Percentiles rank a stretch among this genome's conserved stretches.
These are phyloP conservation scores for Petrophora chlorosata DNA, from an alignment of 2,888 invertebrate genomes.

Conservation along the genomic window DNA sequence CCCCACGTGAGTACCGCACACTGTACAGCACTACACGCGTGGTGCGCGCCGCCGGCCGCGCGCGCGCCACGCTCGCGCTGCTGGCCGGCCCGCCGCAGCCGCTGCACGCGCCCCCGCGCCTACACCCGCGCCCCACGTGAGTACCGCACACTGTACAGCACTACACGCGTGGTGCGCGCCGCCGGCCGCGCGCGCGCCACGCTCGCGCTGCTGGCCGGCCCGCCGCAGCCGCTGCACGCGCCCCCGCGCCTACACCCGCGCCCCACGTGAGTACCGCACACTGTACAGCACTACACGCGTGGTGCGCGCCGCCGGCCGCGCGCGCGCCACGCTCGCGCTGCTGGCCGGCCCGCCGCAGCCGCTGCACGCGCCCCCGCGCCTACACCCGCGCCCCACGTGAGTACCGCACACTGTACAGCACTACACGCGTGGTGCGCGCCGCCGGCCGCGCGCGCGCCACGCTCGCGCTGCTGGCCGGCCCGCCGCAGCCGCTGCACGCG, in stretches of 20 bases:
- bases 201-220: slow-evolving; percentile 83
- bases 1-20: slow-evolving; percentile 23
- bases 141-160: too few species aligned
- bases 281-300: too few species aligned
- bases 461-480: slow-evolving; percentile 83
- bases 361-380: slow-evolving; percentile 27
- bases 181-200: slow-evolving; percentile 88
- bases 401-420: too few species aligned
- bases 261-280: slow-evolving; percentile 23
- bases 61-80: slow-evolving; percentile 88
- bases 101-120: slow-evolving; percentile 27
- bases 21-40: too few species aligned
- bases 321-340: slow-evolving; percentile 88
- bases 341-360: slow-evolving; percentile 49
- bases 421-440: slow-evolving; percentile 90
- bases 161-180: slow-evolving; percentile 89
- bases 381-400: slow-evolving; percentile 23
- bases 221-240: slow-evolving; percentile 28
- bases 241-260: slow-evolving; percentile 18
- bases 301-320: slow-evolving; percentile 87
- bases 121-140: slow-evolving; percentile 23
- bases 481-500: slow-evolving; percentile 28
- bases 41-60: slow-evolving; percentile 87
- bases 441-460: slow-evolving; percentile 88
- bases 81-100: slow-evolving; percentile 49